Conservation (phyloP, 2,113 vertebrate genomes). For the Montifringilla adamsi region DNA sequence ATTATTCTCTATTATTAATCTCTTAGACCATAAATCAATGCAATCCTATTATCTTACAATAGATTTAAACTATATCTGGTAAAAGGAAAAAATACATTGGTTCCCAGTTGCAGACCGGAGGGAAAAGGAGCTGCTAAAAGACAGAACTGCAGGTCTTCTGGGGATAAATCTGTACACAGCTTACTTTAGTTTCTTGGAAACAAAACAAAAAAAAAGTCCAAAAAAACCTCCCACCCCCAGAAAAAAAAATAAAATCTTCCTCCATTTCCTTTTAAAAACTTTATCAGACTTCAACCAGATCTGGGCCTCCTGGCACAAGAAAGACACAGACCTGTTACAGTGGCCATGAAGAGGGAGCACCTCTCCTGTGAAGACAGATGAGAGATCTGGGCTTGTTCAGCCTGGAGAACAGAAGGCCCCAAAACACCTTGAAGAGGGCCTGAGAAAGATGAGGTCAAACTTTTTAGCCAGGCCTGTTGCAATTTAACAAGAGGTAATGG, state of each 20-base stretch:
- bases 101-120: not conserved
- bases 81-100: not conserved
- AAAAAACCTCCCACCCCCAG: too few species aligned
- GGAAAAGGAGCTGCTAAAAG: not conserved
- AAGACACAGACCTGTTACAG: not conserved
- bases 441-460: not conserved
- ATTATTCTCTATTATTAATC: not conserved
- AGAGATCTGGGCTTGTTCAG: not conserved
- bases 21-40: not conserved
- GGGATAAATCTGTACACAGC: not conserved
- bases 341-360: not conserved
- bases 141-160: not conserved
- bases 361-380: not conserved
- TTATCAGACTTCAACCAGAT: not conserved
- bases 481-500: not conserved
- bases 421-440: not conserved
- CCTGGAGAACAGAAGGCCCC: not conserved
- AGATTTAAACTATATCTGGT: not conserved
- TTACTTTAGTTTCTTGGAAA: not conserved
- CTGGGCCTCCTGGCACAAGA: not conserved
- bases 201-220: too few species aligned
- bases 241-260: not conserved
- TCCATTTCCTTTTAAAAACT: not conserved
- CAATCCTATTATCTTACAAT: not conserved
- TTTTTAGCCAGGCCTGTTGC: not conserved